Conservation (phyloP, 1,140 invertebrate genomes). For the Thaumatotibia leucotreta region DNA sequence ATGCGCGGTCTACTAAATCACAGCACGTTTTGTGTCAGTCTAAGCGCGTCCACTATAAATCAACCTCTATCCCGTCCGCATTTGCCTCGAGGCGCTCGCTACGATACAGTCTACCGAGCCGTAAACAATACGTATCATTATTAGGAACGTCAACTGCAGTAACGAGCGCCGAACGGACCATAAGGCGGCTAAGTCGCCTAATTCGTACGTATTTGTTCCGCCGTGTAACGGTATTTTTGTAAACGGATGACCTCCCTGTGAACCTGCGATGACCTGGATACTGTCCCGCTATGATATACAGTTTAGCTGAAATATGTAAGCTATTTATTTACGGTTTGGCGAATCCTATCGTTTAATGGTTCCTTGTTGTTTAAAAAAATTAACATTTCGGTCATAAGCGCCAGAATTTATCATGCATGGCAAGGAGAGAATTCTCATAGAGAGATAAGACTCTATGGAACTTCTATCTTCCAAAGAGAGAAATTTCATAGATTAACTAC, state of each 20-base stretch:
- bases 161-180: neutral
- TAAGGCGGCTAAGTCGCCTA: constrained; percentile 1
- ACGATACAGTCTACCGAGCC: neutral
- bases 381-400: neutral
- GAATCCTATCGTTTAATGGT: neutral
- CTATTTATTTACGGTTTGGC: neutral
- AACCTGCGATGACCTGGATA: constrained; percentile 2
- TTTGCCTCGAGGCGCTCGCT: constrained; percentile 11
- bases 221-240: constrained; percentile 18
- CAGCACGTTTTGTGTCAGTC: too few relatives aligned
- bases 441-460: too few relatives aligned
- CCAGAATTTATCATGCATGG: too few relatives aligned
- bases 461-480: too few relatives aligned
- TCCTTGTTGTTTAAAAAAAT: neutral
- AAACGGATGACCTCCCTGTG: constrained; percentile 3
- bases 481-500: too few relatives aligned
- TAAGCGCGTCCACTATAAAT: neutral
- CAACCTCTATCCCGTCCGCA: neutral
- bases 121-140: neutral
- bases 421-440: too few relatives aligned
- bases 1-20: neutral
- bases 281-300: neutral
- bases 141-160: constrained; percentile 3
- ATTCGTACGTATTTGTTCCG: constrained; percentile 27
- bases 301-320: neutral